These are phyloP conservation scores for Drosophila arizonae DNA, from an alignment of 1,140 invertebrate species.

Conservation along the genomic window DNA sequence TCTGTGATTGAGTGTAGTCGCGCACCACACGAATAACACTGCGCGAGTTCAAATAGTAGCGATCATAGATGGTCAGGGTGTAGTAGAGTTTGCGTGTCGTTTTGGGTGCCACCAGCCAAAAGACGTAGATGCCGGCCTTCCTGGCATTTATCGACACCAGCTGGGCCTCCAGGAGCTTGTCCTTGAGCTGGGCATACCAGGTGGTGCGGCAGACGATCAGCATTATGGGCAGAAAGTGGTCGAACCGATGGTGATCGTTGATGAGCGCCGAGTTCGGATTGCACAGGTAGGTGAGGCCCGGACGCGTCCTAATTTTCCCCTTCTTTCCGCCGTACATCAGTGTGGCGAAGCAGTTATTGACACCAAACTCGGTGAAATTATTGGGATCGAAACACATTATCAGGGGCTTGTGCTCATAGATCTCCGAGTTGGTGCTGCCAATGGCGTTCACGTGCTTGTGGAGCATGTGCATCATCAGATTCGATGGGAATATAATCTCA, in stretches of 20 bases:
- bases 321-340: constrained; percentile 44
- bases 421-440: not conserved
- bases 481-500: constrained; percentile 36
- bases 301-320: not conserved
- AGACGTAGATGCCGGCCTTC: constrained; percentile 33
- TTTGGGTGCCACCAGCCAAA: constrained; percentile 45
- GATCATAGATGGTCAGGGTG: constrained; percentile 48
- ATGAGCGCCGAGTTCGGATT: constrained; percentile 28
- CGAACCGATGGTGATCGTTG: not conserved
- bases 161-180: constrained; percentile 32
- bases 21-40: constrained; percentile 42
- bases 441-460: constrained; percentile 5
- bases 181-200: constrained; percentile 41
- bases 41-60: constrained; percentile 29
- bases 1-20: constrained; percentile 24
- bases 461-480: constrained; percentile 39
- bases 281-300: constrained; percentile 15
- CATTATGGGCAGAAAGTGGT: constrained; percentile 40
- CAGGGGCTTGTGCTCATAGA: constrained; percentile 21
- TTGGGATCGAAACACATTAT: constrained; percentile 29
- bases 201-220: constrained; percentile 42
- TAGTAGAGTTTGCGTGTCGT: constrained; percentile 30
- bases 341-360: constrained; percentile 24
- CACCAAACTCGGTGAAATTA: not conserved
- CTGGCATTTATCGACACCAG: constrained; percentile 1